A percentile compares a stretch with the other conserved stretches of the same genome.
Evolutionary conservation across 92 coral and sea anemone species (phyloP).

Genomic region (Actinernus sp.): DNA sequence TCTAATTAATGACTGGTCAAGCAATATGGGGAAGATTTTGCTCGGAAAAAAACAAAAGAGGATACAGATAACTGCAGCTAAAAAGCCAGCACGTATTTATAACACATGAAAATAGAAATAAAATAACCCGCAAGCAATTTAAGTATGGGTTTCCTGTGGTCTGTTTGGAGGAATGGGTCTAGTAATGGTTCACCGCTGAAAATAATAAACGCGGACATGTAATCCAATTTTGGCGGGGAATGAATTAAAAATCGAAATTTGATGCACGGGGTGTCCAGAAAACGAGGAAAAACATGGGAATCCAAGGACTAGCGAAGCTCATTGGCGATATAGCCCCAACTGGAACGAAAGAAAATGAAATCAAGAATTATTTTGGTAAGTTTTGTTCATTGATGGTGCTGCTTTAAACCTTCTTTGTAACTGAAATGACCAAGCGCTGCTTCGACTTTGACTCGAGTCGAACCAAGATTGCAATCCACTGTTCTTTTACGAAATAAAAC

Average conservation of each 20-base stretch:
- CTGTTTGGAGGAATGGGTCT: slow-evolving; percentile 3
- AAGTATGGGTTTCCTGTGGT: neutral
- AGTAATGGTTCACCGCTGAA: slow-evolving; percentile 4
- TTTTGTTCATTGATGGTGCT: neutral
- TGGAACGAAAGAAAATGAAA: slow-evolving; percentile 93
- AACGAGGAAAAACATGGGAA: slow-evolving; percentile 71
- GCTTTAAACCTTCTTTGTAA: neutral
- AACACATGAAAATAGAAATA: too few species aligned
- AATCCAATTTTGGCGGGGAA: slow-evolving; percentile 41
- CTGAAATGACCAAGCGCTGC: too few species aligned
- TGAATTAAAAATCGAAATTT: neutral
- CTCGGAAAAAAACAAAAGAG: too few species aligned
- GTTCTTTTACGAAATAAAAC: too few species aligned
- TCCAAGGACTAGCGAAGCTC: slow-evolving; percentile 94
- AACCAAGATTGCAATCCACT: too few species aligned
- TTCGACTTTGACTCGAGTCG: too few species aligned
- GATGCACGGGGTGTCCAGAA: neutral
- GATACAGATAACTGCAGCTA: too few species aligned
- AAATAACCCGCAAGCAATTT: too few species aligned
- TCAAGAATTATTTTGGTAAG: slow-evolving; percentile 97
- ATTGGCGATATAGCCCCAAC: slow-evolving; percentile 97
- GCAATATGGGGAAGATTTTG: too few species aligned
- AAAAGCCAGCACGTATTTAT: too few species aligned
- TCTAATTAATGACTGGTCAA: too few species aligned
- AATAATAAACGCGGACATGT: neutral